A percentile compares a stretch with the other conserved stretches of the same genome.
These are phyloP conservation scores for Halcyon badia DNA, from an alignment of 2,797 vertebrate species.

Conservation along the genomic window DNA sequence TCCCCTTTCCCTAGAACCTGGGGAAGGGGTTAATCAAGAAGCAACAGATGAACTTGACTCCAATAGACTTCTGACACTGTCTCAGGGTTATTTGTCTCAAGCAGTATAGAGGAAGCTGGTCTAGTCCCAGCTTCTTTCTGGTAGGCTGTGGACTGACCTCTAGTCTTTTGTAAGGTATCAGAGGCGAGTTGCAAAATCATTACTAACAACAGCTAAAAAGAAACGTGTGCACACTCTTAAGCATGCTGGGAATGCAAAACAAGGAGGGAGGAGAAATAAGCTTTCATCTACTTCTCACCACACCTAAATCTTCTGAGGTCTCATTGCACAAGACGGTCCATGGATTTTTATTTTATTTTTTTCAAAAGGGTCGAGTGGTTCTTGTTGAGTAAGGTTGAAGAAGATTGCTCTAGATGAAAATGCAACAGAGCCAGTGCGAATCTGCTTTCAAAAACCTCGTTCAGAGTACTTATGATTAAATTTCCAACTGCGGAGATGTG, in stretches of 20 bases:
- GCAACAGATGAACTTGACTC: neutral
- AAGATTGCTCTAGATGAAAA: neutral
- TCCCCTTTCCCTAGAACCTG: neutral
- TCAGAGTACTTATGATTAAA: neutral
- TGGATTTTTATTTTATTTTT: neutral
- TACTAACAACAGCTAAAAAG: neutral
- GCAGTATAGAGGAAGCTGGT: neutral
- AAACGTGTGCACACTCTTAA: neutral
- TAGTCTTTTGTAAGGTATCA: neutral
- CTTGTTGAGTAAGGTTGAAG: neutral
- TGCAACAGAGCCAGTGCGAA: neutral
- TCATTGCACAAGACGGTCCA: neutral
- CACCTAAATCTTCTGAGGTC: neutral
- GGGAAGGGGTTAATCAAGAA: neutral
- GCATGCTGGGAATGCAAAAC: neutral
- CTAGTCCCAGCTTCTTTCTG: neutral
- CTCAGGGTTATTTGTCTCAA: neutral
- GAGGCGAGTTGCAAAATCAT: neutral
- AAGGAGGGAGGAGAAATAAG: neutral
- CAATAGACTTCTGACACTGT: neutral
- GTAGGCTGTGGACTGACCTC: neutral
- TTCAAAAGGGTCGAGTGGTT: neutral
- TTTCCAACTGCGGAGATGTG: neutral
- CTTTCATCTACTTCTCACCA: slow-evolving; percentile 31
- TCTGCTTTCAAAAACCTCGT: neutral